phyloP scores from a whole-genome alignment of 2,888 invertebrate genomes.

The Sesia bembeciformis region DNA sequence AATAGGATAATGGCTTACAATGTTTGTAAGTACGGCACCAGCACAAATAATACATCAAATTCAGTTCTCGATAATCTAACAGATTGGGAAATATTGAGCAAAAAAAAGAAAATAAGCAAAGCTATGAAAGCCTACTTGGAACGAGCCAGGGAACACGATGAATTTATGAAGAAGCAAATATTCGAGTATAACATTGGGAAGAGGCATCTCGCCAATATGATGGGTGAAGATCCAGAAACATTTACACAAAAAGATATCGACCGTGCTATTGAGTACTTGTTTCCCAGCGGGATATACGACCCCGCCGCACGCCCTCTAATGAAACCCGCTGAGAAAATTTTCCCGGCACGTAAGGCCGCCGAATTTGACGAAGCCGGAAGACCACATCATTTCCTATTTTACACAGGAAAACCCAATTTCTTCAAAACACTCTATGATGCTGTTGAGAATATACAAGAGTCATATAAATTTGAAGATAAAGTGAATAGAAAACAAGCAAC shows the following conservation, averaged over 20 bases:
- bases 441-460: conserved; percentile 78
- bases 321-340: conserved; percentile 92
- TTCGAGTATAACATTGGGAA: conserved; percentile 92
- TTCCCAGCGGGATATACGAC: conserved; percentile 94
- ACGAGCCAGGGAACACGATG: conserved; percentile 85
- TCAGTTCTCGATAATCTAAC: conserved; percentile 38
- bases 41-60: conserved; percentile 16
- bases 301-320: conserved; percentile 90
- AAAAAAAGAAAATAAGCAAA: conserved; percentile 82
- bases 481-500: conserved; percentile 76
- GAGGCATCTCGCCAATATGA: conserved; percentile 98
- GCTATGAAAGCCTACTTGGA: conserved; percentile 93
- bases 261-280: conserved; percentile 92
- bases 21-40: conserved; percentile 27
- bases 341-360: conserved; percentile 87
- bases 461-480: conserved; percentile 81
- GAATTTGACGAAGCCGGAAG: conserved; percentile 93
- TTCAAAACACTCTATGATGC: conserved; percentile 87
- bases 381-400: conserved; percentile 93
- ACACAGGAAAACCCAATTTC: conserved; percentile 91
- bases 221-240: conserved; percentile 93
- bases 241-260: conserved; percentile 92
- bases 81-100: conserved; percentile 58
- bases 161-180: conserved; percentile 86
- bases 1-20: conserved; percentile 19